Percentiles rank a stretch among this genome's conserved stretches.
Conservation (phyloP, 2,888 invertebrate species). For the Halictus ligatus region DNA sequence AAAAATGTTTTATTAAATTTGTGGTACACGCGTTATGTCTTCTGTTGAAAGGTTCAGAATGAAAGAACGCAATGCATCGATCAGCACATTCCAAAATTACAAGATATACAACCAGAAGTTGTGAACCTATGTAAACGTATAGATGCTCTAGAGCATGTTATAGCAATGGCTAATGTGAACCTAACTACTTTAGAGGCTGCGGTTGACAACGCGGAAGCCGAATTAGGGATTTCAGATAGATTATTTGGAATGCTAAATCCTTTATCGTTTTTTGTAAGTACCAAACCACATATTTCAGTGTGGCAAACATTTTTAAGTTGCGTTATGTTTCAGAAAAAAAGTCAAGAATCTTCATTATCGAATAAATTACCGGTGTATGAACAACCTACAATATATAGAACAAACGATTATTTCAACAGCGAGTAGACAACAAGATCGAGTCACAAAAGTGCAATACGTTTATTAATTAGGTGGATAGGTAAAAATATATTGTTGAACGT, state of each 20-base stretch:
- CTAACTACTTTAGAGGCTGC: constrained; percentile 80
- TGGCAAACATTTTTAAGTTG: background rate
- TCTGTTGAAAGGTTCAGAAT: constrained; percentile 76
- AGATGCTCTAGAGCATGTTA: constrained; percentile 81
- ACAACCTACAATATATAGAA: constrained; percentile 76
- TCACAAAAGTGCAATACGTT: background rate
- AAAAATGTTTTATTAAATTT: background rate
- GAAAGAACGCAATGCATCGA: constrained; percentile 79
- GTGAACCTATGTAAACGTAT: constrained; percentile 78
- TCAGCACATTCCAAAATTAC: constrained; percentile 77
- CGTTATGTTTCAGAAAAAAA: constrained; percentile 77
- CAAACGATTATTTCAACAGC: constrained; percentile 77
- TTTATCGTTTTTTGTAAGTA: constrained; percentile 81
- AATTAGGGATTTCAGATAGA: constrained; percentile 79
- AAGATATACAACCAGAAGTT: constrained; percentile 75
- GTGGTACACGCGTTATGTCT: background rate
- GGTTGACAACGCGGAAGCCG: constrained; percentile 81
- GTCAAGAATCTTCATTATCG: constrained; percentile 69
- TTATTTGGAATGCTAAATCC: constrained; percentile 82
- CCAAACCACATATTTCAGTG: background rate
- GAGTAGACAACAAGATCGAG: constrained; percentile 48
- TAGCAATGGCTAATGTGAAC: constrained; percentile 79
- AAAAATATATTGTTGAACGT: background rate
- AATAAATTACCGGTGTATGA: constrained; percentile 67
- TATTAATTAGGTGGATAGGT: constrained; percentile 17